A percentile compares a stretch with the other conserved stretches of the same genome.
Evolutionary conservation across 2,113 vertebrate genomes (phyloP).

Genomic region (Gopherus evgoodei): DNA sequence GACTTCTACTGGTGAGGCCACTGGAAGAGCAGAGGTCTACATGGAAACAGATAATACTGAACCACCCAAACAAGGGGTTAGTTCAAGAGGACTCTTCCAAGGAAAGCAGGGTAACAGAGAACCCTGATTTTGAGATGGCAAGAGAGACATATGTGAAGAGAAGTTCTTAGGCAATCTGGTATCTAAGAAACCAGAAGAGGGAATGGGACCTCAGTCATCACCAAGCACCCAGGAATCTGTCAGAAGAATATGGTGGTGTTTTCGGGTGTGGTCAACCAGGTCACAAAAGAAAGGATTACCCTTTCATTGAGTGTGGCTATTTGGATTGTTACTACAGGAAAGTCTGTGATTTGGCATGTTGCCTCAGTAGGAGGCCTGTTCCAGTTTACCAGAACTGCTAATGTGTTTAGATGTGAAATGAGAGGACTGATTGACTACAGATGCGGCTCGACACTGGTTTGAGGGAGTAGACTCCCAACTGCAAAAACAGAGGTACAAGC

Average conservation of each 20-base stretch:
- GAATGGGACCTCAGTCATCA: background rate
- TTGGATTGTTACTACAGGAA: background rate
- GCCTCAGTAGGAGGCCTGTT: background rate
- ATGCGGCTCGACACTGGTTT: background rate
- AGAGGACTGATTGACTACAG: background rate
- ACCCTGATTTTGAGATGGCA: background rate
- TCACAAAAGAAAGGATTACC: background rate
- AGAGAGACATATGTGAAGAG: background rate
- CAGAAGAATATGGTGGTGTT: background rate
- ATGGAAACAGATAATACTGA: background rate
- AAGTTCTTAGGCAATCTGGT: background rate
- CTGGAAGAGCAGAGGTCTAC: background rate
- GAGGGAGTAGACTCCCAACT: background rate
- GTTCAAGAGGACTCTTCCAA: background rate
- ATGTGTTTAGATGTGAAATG: background rate
- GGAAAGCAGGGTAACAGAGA: background rate
- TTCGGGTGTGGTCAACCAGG: background rate
- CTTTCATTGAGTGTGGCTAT: background rate
- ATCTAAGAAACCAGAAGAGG: no score
- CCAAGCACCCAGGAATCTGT: background rate
- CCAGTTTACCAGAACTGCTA: background rate
- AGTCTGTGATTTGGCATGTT: background rate
- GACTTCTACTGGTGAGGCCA: no score
- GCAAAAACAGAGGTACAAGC: background rate
- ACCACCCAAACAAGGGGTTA: background rate